Evolutionary conservation across 2,888 invertebrate species (phyloP).

Genomic region (Agrochola circellaris): DNA sequence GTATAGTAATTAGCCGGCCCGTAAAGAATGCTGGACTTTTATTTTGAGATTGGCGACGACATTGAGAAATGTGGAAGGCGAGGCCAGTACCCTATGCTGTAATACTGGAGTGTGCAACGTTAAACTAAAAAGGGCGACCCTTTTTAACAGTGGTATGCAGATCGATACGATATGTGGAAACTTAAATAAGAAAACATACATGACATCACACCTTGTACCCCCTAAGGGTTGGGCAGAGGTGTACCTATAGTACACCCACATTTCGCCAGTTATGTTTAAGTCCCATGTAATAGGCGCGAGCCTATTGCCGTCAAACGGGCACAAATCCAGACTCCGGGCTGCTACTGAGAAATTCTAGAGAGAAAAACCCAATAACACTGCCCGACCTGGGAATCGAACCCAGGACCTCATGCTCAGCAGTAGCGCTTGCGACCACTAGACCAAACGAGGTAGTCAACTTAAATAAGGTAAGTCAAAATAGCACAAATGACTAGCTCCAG

Average conservation of each 20-base stretch:
- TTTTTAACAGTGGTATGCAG: slow-evolving; percentile 15
- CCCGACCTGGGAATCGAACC: no score
- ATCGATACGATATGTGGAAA: slow-evolving; percentile 1
- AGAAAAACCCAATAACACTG: no score
- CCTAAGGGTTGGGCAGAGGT: no score
- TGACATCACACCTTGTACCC: no score
- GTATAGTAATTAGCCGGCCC: slow-evolving; percentile 50
- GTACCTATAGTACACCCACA: no score
- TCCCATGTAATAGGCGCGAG: no score
- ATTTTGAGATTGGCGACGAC: slow-evolving; percentile 50
- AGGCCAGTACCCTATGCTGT: slow-evolving; percentile 42
- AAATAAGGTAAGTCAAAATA: neutral
- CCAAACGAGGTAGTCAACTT: neutral
- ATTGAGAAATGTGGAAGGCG: slow-evolving; percentile 39
- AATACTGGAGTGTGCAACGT: slow-evolving; percentile 34
- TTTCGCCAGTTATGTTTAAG: no score
- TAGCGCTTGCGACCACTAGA: no score
- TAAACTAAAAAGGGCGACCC: slow-evolving; percentile 9
- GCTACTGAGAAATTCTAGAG: no score
- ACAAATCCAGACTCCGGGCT: no score
- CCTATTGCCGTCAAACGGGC: no score
- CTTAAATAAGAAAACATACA: neutral
- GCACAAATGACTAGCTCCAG: neutral
- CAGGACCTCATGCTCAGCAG: no score
- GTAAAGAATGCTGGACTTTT: slow-evolving; percentile 55